Percentiles rank a stretch among this genome's conserved stretches.
Conservation (phyloP, 2,797 vertebrate species). For the Gymnoscopelus braueri region DNA sequence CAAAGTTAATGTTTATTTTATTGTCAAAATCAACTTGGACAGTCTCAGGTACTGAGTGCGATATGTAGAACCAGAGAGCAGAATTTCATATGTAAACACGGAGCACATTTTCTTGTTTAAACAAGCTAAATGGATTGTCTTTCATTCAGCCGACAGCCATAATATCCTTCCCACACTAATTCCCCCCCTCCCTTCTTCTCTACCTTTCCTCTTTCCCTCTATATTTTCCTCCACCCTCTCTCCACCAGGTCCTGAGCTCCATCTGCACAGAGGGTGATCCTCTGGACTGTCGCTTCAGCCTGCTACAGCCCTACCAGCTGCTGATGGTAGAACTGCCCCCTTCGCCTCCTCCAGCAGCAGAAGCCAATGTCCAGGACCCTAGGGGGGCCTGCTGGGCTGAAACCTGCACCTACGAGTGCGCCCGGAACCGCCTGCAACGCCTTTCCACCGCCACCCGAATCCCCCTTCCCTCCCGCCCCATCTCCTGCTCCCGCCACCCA, state of each 20-base stretch:
- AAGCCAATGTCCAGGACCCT: slow-evolving; percentile 24
- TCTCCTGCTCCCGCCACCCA: slow-evolving; percentile 86
- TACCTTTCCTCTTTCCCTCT: background rate
- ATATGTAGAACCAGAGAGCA: background rate
- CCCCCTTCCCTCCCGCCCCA: slow-evolving; percentile 81
- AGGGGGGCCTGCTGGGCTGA: slow-evolving; percentile 77
- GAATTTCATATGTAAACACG: background rate
- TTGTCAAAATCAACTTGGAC: too few species aligned
- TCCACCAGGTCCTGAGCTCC: slow-evolving; percentile 84
- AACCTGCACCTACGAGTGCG: slow-evolving; percentile 85
- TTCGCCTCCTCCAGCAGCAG: too few species aligned
- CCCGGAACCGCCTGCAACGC: slow-evolving; percentile 81
- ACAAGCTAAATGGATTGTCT: slow-evolving; percentile 1
- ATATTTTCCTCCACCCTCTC: too few species aligned
- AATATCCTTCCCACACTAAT: too few species aligned
- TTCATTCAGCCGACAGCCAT: background rate
- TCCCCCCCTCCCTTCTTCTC: too few species aligned
- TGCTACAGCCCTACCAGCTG: slow-evolving; percentile 86
- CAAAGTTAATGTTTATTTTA: too few species aligned
- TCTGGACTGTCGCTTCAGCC: slow-evolving; percentile 87
- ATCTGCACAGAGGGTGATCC: slow-evolving; percentile 85
- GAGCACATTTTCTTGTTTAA: background rate
- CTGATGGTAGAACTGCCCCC: slow-evolving; percentile 85
- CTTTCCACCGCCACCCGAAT: slow-evolving; percentile 80
- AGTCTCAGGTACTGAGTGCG: too few species aligned